phyloP scores from a whole-genome alignment of 2,113 vertebrate species.

The Pygathrix nemaeus region DNA sequence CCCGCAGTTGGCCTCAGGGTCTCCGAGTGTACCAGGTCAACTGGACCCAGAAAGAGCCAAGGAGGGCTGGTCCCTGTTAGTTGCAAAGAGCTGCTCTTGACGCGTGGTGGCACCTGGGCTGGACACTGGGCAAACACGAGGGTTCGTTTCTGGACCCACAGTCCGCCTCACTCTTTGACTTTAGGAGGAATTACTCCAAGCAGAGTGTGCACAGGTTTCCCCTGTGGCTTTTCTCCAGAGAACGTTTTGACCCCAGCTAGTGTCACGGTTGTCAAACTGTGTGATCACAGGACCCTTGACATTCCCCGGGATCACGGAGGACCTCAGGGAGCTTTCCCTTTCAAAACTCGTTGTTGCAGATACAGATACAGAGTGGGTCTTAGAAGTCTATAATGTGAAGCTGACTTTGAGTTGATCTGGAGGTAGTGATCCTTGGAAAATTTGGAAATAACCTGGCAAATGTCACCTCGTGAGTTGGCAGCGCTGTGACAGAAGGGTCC shows the following conservation, averaged over 20 bases:
- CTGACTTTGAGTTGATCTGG: not conserved
- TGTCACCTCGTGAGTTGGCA: not conserved
- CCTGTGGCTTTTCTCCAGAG: no score
- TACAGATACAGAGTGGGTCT: not conserved
- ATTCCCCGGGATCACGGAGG: not conserved
- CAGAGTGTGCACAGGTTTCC: fast-evolving
- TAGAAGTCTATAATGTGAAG: not conserved
- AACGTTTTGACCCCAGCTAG: not conserved
- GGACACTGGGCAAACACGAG: fast-evolving
- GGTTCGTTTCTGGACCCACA: no score
- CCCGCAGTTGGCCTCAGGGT: not conserved
- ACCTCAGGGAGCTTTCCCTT: no score
- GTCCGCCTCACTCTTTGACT: not conserved
- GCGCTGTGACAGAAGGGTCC: not conserved
- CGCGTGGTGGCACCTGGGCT: not conserved
- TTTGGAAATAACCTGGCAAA: not conserved
- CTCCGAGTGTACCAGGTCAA: not conserved
- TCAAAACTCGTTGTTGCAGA: no score
- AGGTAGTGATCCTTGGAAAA: not conserved
- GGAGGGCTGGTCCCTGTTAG: not conserved
- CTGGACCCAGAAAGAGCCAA: not conserved
- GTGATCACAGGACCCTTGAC: not conserved
- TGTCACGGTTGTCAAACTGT: not conserved
- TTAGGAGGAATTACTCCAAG: not conserved
- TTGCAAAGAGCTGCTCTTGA: not conserved